Evolutionary conservation across 2,888 invertebrate species (phyloP), one percentile per base, ranked within the genome.

Genomic region (Cryptops parisi): DNA sequence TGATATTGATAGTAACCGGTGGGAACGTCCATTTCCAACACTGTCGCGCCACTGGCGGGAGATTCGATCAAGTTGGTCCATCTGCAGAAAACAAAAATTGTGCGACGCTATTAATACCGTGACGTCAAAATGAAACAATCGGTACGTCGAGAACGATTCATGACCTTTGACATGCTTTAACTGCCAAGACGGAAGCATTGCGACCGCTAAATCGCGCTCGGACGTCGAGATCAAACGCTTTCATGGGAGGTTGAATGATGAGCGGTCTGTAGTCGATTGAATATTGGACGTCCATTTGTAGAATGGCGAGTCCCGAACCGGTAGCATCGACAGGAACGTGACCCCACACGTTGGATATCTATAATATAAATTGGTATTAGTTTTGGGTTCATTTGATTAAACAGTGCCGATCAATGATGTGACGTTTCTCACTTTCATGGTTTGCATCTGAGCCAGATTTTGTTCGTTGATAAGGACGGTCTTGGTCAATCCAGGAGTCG

Each of bases 251-350:
- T 33, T 62, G 58, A 6, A 64, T 55, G 6, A 61, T 59, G 21
- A 67, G 61, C 38, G 63, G 63, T 21, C 66, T 65, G 57, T 64
- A 64, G 57, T 72, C 73, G 3, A 72, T 64, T n/a, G 70, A 70
- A 56, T 69, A 71, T 45, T 62, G 63, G 22, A 70, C 64, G 41
- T 73, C 72, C 60, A 75, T 61, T 64, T 76, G 76, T 38, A 75
- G 65, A 27, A 76, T 64, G 1, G 75, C 74, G 55, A 75, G 66
- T 1, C 76, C 77, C 4, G 72, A 69, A 41, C 76, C 77, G 60
- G 68, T 65, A 3, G 72, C 74, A 23, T 67, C 63, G 2, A 74
- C 68, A 56, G 71, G 68, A n/a, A 74, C 67, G 59, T 72, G 72
- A 24, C 76, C 75, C 70, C 71, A 76, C 2, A 74, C 72, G 47